Conservation (phyloP, 2,888 invertebrate species). For the Tachina fera region DNA sequence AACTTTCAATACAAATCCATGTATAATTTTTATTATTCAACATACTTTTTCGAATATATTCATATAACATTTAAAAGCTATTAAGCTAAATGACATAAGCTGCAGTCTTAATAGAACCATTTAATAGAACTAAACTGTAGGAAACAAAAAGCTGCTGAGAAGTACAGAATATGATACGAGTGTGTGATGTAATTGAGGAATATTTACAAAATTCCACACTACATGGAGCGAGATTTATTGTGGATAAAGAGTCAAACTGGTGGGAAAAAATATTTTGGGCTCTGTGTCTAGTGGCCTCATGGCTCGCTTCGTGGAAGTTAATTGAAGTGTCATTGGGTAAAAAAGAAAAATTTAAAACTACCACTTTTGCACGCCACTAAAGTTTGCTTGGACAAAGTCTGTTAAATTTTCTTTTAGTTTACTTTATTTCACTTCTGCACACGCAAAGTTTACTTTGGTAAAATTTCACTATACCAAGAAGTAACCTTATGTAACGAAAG, state of each 20-base stretch:
- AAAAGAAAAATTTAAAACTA: neutral
- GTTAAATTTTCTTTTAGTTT: no score
- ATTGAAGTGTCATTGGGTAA: conserved; percentile 85
- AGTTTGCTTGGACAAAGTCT: no score
- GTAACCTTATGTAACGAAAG: no score
- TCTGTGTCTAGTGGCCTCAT: conserved; percentile 86
- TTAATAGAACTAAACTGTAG: neutral
- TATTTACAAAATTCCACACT: conserved; percentile 87
- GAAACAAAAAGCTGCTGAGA: neutral
- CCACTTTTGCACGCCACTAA: no score
- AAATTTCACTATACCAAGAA: no score
- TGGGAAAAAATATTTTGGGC: conserved; percentile 88
- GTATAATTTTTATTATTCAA: neutral
- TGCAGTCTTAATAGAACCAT: conserved; percentile 36
- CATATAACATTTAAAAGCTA: conserved; percentile 16
- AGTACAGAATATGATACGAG: conserved; percentile 72
- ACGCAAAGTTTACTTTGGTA: no score
- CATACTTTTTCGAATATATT: neutral
- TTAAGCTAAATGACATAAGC: neutral
- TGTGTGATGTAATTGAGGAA: conserved; percentile 83
- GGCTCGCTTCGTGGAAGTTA: conserved; percentile 87
- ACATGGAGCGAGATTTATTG: conserved; percentile 89
- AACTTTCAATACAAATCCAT: neutral
- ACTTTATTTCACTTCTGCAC: no score
- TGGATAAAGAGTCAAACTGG: conserved; percentile 85